These are phyloP conservation scores for Actenoides hombroni DNA, from an alignment of 2,113 vertebrate species.

Conservation along the genomic window DNA sequence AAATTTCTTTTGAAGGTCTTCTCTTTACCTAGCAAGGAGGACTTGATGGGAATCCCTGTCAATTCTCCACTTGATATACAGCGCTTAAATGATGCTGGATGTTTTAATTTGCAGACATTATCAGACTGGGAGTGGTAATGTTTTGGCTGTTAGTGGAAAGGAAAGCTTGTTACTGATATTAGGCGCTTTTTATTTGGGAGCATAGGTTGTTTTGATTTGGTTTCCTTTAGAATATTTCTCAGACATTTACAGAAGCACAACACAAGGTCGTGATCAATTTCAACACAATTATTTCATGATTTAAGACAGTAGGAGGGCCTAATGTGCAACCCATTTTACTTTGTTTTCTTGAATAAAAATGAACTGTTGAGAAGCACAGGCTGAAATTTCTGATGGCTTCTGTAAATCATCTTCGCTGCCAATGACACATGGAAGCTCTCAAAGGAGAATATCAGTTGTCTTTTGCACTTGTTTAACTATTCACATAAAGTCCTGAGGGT, in stretches of 20 bases:
- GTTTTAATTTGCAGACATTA: conserved; percentile 6
- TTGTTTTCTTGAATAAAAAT: conserved; percentile 33
- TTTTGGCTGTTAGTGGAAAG: neutral
- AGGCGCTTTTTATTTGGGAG: neutral
- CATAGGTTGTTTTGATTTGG: neutral
- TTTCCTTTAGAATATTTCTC: neutral
- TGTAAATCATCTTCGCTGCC: conserved; percentile 34
- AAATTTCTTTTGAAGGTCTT: conserved; percentile 54
- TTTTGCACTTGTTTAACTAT: neutral
- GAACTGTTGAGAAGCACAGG: neutral
- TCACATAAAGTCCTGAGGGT: neutral
- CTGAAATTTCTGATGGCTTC: conserved; percentile 22
- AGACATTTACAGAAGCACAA: neutral
- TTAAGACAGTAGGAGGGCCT: conserved; percentile 24
- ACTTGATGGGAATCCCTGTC: conserved; percentile 50
- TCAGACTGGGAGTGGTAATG: neutral
- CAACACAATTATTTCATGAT: conserved; percentile 23
- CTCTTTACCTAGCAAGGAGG: conserved; percentile 4
- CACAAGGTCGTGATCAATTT: neutral
- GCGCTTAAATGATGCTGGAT: conserved; percentile 11
- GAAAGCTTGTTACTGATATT: neutral
- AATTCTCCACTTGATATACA: neutral
- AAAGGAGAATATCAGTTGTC: neutral
- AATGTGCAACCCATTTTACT: neutral
- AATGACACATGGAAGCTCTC: neutral